Conservation (phyloP, 2,113 vertebrate species). For the Eleginops maclovinus region DNA sequence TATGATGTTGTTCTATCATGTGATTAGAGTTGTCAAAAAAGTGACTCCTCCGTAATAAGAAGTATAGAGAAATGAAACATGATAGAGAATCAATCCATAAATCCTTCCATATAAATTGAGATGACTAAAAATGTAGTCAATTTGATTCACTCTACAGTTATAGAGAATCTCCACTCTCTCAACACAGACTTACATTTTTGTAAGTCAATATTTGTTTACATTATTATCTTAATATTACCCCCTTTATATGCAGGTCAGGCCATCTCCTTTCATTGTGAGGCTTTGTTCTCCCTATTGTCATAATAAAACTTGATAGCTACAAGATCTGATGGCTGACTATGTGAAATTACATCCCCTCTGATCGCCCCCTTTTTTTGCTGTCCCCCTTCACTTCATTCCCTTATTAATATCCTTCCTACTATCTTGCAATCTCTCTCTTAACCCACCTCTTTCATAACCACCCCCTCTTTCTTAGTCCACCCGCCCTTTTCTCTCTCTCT, state of each 20-base stretch:
- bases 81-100: background rate
- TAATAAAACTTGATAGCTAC: constrained; percentile 5
- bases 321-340: constrained; percentile 29
- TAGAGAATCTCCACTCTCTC: background rate
- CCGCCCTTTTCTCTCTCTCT: constrained; percentile 46
- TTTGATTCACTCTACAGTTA: background rate
- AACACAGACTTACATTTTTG: background rate
- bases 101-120: too few relatives aligned
- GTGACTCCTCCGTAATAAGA: background rate
- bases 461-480: constrained; percentile 13
- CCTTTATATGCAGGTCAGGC: constrained; percentile 9
- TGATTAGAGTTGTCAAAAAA: background rate
- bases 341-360: constrained; percentile 42
- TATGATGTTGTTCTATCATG: background rate
- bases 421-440: constrained; percentile 57
- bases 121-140: too few relatives aligned
- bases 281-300: constrained; percentile 17
- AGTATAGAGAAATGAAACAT: background rate
- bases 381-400: constrained; percentile 37
- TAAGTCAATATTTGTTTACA: background rate
- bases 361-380: constrained; percentile 13
- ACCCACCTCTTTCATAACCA: constrained; percentile 43
- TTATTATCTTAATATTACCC: background rate
- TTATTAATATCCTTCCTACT: constrained; percentile 55
- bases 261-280: background rate